Evolutionary conservation across 2,113 vertebrate genomes (phyloP), one percentile per base, ranked within the genome.

Genomic region (Pelecanoides urinatrix): DNA sequence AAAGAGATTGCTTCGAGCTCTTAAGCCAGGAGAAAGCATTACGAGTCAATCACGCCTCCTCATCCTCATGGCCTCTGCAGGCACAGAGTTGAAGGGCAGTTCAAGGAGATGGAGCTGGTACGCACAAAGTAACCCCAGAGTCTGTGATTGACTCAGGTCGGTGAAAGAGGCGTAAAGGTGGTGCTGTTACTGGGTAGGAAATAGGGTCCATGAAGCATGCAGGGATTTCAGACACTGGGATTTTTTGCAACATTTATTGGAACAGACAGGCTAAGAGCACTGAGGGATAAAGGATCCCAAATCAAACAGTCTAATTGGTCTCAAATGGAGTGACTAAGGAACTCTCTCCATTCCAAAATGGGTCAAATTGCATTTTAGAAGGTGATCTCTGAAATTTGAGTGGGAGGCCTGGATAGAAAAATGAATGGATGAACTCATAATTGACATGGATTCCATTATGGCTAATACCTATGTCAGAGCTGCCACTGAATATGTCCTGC

Each of bases 371-470:
- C 95, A 87, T 96, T 95, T 91, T 93, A 95, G 95, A 74, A 96
- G 52, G 90, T 88, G 95, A 97, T 95, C 88, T 96, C 94, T 94
- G 96, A 96, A 97, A 97, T 97, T 95, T 96, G 96, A 97, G 95
- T 92, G 94, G 94, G 94, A 95, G 86, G 94, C 96, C 92, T 95
- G 89, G 89, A 90, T 36, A 95, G 70, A 86, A 95, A 94, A 95
- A 89, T 0, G 89, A 97, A 97, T 95, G 89, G 97, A 97, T 96
- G 91, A 95, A 97, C 96, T 96, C 91, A 82, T 97, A 97, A 97
- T 96, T 95, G 96, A 97, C 95, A 90, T 95, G 96, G 97, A 97
- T 97, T 97, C 95, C 92, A 94, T 97, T 96, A 95, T 97, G 89
- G 95, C 92, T 97, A 97, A 97, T 97, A 94, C 92, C 94, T 90